Evolutionary conservation across 1,140 invertebrate species (phyloP).

Genomic region (Mactra quadrangularis): DNA sequence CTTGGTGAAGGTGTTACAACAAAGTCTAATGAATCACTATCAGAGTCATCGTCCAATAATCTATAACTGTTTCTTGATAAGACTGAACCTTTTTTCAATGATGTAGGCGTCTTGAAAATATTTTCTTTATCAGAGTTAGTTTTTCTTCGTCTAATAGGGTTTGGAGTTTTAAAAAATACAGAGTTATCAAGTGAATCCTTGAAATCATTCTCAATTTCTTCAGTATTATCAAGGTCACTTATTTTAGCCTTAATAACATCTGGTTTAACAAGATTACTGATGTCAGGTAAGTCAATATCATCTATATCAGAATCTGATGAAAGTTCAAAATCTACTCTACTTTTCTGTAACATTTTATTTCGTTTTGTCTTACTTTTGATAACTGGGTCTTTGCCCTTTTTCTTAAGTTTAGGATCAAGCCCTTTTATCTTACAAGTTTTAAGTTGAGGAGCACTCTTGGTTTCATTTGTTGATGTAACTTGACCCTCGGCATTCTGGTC

Average conservation of each 20-base stretch:
- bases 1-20: not conserved
- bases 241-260: too few species aligned
- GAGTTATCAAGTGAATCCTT: not conserved
- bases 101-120: constrained; percentile 4
- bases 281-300: not conserved
- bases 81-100: not conserved
- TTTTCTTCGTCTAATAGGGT: constrained; percentile 9
- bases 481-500: not conserved
- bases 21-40: constrained; percentile 17
- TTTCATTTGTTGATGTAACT: not conserved
- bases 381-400: constrained; percentile 1
- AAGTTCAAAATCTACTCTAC: not conserved
- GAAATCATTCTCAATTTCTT: too few species aligned
- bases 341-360: not conserved
- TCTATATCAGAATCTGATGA: constrained; percentile 12
- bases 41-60: not conserved
- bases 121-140: constrained; percentile 2
- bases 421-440: not conserved
- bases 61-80: not conserved
- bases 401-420: not conserved
- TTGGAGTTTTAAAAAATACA: constrained; percentile 31
- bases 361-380: not conserved
- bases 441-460: not conserved
- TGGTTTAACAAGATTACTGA: too few species aligned
- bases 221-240: too few species aligned